Evolutionary conservation across 2,797 vertebrate species (phyloP).

Genomic region (Peromyscus attwateri): DNA sequence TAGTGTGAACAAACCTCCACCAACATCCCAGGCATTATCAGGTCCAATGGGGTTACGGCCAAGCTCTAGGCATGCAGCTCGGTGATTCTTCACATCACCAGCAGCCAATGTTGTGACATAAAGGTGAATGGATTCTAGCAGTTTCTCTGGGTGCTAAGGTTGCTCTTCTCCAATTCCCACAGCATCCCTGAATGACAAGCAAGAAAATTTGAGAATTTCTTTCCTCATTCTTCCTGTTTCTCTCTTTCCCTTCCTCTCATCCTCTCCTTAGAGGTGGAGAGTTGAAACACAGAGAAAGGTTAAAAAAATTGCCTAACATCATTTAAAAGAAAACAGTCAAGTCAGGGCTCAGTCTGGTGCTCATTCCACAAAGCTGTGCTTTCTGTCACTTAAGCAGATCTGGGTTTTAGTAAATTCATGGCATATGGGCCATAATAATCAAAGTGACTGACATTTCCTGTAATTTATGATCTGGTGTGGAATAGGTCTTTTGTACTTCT

Average conservation of each 20-base stretch:
- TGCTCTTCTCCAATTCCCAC: neutral
- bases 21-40: neutral
- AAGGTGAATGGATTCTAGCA: constrained; percentile 56
- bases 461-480: constrained; percentile 71
- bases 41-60: neutral
- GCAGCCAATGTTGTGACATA: neutral
- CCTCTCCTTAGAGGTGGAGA: constrained; percentile 17
- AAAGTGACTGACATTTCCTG: constrained; percentile 76
- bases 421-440: constrained; percentile 75
- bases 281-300: constrained; percentile 63
- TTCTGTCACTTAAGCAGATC: constrained; percentile 74
- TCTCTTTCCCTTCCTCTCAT: neutral
- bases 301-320: constrained; percentile 51
- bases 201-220: constrained; percentile 36
- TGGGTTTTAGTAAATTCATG: constrained; percentile 71
- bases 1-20: constrained; percentile 22
- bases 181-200: constrained; percentile 1
- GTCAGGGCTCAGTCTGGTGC: constrained; percentile 42
- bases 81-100: neutral
- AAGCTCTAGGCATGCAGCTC: neutral
- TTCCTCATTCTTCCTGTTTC: neutral
- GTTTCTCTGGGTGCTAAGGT: constrained; percentile 20
- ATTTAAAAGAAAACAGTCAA: constrained; percentile 67
- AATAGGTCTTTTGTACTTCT: constrained; percentile 68
- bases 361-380: constrained; percentile 72